These are phyloP conservation scores for Rhyacophila evoluta DNA, from an alignment of 2,888 invertebrate species.

Conservation along the genomic window DNA sequence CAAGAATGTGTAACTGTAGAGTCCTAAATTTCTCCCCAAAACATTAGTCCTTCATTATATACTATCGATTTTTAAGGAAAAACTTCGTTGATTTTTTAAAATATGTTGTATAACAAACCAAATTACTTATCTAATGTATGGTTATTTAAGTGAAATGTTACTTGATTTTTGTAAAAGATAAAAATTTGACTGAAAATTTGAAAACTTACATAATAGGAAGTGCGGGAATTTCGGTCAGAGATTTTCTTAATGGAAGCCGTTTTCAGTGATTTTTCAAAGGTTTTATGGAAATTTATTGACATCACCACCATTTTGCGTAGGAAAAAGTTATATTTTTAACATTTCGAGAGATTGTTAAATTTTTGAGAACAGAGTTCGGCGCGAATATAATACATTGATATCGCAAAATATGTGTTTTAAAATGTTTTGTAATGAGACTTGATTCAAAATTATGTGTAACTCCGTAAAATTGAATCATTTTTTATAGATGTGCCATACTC, in stretches of 20 bases:
- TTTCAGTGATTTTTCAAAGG: background rate
- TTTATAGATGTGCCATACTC: background rate
- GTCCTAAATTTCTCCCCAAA: background rate
- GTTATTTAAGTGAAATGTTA: too few relatives aligned
- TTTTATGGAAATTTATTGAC: background rate
- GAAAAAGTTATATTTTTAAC: background rate
- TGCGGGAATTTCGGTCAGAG: background rate
- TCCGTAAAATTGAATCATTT: background rate
- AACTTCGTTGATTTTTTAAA: background rate
- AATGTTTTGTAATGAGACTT: background rate
- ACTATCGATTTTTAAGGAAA: background rate
- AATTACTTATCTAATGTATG: background rate
- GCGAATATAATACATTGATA: background rate
- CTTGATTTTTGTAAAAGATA: background rate
- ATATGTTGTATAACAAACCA: background rate
- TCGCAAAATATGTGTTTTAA: background rate
- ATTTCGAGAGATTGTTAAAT: background rate
- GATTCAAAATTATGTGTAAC: background rate
- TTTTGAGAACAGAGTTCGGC: background rate
- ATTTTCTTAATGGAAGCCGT: background rate
- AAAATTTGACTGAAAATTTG: background rate
- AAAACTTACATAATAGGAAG: conserved; percentile 6
- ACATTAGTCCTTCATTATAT: background rate
- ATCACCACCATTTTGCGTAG: conserved; percentile 4
- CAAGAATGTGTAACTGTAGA: too few relatives aligned